These are phyloP conservation scores for Ips nitidus DNA, from an alignment of 1,140 invertebrate genomes.

Conservation along the genomic window DNA sequence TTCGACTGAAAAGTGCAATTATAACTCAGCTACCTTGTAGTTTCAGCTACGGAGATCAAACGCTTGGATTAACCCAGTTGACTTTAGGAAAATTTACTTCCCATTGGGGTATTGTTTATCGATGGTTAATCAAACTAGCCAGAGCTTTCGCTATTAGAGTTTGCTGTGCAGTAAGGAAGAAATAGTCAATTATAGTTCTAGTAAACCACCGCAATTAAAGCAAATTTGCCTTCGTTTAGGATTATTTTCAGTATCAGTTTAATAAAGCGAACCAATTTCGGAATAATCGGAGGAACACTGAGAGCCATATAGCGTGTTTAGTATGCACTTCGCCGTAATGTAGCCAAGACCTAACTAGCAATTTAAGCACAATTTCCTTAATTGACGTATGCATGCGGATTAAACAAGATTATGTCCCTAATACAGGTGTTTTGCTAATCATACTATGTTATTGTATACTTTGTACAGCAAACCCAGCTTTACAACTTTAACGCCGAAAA, in stretches of 20 bases:
- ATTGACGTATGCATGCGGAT: conserved; percentile 2
- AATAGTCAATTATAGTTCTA: not conserved
- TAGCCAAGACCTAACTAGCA: not conserved
- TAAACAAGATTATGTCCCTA: not conserved
- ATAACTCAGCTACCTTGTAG: not conserved
- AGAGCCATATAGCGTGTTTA: not conserved
- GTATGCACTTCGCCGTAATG: conserved; percentile 4
- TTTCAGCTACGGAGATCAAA: not conserved
- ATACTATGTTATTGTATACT: no score
- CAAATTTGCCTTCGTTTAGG: not conserved
- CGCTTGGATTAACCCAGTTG: no score
- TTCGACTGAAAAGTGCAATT: not conserved
- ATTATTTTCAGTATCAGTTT: not conserved
- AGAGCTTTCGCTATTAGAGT: not conserved
- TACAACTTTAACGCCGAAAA: no score
- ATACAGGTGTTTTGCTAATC: not conserved
- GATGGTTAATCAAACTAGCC: not conserved
- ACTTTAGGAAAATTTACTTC: no score
- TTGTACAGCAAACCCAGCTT: no score
- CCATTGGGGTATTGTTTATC: not conserved
- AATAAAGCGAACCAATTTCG: conserved; percentile 1
- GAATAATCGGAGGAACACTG: not conserved
- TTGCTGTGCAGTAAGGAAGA: not conserved
- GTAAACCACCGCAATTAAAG: not conserved
- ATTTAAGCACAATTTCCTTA: conserved; percentile 4